phyloP scores from a whole-genome alignment of 2,113 vertebrate genomes.

The Lagopus muta region DNA sequence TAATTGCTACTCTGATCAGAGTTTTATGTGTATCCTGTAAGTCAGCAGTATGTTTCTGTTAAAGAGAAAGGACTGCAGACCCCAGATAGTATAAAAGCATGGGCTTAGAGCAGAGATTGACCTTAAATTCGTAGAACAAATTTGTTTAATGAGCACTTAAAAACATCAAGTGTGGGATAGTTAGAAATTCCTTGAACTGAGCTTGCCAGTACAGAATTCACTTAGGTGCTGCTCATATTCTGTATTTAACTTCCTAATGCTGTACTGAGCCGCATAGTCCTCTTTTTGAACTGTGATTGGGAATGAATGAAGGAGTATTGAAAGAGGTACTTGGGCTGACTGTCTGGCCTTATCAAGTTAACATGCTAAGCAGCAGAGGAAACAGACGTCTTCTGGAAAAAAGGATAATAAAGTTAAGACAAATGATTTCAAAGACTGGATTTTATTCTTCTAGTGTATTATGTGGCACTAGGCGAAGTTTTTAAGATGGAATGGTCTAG shows the following conservation, averaged over 20 bases:
- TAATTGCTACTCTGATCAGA: neutral
- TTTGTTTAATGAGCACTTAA: neutral
- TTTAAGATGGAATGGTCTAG: neutral
- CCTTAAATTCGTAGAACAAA: neutral
- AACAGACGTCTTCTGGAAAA: neutral
- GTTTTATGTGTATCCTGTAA: neutral
- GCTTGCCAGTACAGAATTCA: neutral
- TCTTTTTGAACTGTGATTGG: neutral
- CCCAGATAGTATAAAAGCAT: neutral
- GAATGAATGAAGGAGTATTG: neutral
- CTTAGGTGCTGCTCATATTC: neutral
- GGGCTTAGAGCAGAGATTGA: neutral
- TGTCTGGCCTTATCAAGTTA: neutral
- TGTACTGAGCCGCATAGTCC: neutral
- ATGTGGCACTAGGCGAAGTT: neutral
- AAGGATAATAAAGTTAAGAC: neutral
- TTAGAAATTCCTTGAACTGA: neutral
- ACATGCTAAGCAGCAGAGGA: neutral
- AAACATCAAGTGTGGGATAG: neutral
- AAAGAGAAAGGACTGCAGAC: neutral
- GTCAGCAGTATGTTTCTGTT: neutral
- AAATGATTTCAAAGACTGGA: neutral
- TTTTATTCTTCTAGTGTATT: neutral
- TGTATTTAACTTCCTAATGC: neutral
- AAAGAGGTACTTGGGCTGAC: neutral